Evolutionary conservation across 2,888 invertebrate genomes (phyloP).

Genomic region (Hymenopus coronatus): DNA sequence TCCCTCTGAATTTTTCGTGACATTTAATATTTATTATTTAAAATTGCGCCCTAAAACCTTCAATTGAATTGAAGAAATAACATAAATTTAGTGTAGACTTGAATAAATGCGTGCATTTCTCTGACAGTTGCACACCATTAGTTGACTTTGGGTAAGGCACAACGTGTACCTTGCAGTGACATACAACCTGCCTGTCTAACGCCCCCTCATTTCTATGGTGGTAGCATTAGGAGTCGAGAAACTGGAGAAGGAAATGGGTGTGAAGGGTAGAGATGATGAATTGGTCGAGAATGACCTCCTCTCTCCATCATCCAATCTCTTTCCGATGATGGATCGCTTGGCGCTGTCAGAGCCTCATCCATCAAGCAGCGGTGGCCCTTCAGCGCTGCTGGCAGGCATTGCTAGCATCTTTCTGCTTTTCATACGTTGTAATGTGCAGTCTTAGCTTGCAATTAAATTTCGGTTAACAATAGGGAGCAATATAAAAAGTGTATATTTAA

Average conservation of each 20-base stretch:
- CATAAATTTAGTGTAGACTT: too few species aligned
- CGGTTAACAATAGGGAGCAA: too few species aligned
- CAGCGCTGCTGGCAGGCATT: neutral
- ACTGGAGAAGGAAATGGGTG: conserved; percentile 31
- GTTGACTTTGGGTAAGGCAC: neutral
- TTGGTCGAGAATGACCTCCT: conserved; percentile 43
- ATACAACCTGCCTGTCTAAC: neutral
- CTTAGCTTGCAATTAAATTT: too few species aligned
- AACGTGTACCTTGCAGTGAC: neutral
- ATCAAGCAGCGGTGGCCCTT: conserved; percentile 41
- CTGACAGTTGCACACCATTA: neutral
- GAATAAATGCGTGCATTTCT: too few species aligned
- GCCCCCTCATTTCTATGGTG: neutral
- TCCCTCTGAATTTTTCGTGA: too few species aligned
- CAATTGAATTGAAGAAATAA: too few species aligned
- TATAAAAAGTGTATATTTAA: too few species aligned
- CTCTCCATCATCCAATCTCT: conserved; percentile 49
- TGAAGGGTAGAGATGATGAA: conserved; percentile 41
- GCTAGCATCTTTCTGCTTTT: neutral
- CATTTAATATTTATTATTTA: too few species aligned
- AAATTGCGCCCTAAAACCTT: too few species aligned
- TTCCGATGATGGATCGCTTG: conserved; percentile 50
- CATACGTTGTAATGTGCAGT: neutral
- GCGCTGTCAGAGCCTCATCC: conserved; percentile 48
- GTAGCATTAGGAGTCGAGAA: conserved; percentile 7